Evolutionary conservation across 2,113 vertebrate species (phyloP).

Genomic region (Meleagris gallopavo): DNA sequence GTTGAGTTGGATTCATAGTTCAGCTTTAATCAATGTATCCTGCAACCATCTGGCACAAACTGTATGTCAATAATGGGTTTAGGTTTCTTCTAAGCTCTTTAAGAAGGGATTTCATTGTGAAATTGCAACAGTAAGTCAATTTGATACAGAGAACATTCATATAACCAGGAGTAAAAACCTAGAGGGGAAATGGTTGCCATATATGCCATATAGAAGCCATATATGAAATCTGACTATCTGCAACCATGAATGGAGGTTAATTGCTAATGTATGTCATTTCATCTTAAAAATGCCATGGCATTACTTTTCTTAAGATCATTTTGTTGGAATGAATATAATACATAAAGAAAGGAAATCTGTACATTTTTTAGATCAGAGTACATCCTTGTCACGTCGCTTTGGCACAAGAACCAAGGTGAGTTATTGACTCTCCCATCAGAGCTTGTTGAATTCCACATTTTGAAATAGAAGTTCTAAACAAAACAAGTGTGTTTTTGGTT

Average conservation of each 20-base stretch:
- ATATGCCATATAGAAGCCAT: neutral
- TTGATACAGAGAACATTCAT: neutral
- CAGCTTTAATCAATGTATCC: neutral
- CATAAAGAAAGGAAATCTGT: neutral
- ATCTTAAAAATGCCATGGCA: neutral
- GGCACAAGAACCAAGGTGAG: neutral
- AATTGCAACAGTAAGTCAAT: neutral
- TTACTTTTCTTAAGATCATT: neutral
- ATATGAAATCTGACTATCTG: neutral
- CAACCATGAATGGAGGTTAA: neutral
- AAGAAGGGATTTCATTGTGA: slow-evolving; percentile 27
- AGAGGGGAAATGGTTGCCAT: neutral
- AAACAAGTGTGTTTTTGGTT: neutral
- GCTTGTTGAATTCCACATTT: neutral
- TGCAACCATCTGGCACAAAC: neutral
- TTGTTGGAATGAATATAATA: neutral
- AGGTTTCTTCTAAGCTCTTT: slow-evolving; percentile 37
- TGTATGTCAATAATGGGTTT: neutral
- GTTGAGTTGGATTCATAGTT: neutral
- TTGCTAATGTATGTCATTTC: neutral
- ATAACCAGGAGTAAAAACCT: slow-evolving; percentile 22
- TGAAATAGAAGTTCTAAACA: neutral
- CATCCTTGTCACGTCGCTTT: neutral
- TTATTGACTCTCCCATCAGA: neutral
- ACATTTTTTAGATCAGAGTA: neutral